These are phyloP conservation scores for Tapera naevia DNA, from an alignment of 2,797 vertebrate genomes.

Conservation along the genomic window DNA sequence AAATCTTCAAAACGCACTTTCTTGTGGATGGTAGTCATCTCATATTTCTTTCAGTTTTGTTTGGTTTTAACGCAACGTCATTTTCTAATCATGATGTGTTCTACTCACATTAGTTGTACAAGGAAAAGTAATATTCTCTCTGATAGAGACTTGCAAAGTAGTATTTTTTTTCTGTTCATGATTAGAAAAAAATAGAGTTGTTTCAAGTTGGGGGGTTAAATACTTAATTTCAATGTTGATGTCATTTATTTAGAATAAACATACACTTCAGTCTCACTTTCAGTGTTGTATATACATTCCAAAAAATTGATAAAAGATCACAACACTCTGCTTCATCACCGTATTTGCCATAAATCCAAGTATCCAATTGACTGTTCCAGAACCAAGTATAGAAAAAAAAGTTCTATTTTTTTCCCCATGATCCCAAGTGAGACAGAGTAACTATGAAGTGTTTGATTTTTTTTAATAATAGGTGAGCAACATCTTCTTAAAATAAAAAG, in stretches of 20 bases:
- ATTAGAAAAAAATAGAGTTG: not conserved
- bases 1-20: not conserved
- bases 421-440: not conserved
- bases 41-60: not conserved
- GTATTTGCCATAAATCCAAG: not conserved
- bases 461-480: not conserved
- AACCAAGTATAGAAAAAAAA: not conserved
- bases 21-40: not conserved
- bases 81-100: not conserved
- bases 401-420: not conserved
- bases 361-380: not conserved
- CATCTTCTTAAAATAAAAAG: not conserved
- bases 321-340: not conserved
- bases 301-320: not conserved
- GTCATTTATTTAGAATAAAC: not conserved
- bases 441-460: not conserved
- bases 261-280: not conserved
- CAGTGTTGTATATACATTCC: not conserved
- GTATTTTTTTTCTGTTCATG: not conserved
- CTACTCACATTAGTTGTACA: not conserved
- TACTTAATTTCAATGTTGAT: not conserved
- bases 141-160: not conserved
- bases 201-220: not conserved
- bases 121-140: not conserved
- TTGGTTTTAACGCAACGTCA: not conserved